Base-by-base conservation (phyloP, 2,888 invertebrate species). In the Euplexia lucipara region DNA sequence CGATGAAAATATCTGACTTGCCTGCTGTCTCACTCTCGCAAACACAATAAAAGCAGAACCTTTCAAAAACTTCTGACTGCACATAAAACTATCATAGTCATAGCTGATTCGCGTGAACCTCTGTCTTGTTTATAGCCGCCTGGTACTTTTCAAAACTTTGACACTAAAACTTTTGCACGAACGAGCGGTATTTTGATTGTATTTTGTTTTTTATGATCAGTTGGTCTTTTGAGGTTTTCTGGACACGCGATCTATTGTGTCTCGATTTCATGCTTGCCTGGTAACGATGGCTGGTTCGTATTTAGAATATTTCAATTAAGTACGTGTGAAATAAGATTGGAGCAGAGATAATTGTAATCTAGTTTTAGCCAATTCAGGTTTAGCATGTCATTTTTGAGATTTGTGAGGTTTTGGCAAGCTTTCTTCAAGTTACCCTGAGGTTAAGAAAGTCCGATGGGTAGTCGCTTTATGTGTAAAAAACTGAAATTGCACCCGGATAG, bases 81-180 rank as follows among this genome's bases (percentile, higher is more conserved):
- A 42, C 41, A 45, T 71, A 72, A 63, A 60, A 57, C 62, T 67
- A 57, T 52, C 22, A 37, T 1, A 54, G 49, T 52, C 16, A 42
- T 56, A 45, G 41, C 42, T 47, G 45, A 34, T 47, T 45, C 47
- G 22, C 59, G 48, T 62, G 56, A 58, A 64, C 37, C 60, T 60
- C 59, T 35, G 45, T 34, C 42, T 42, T 37, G 52, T 70, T 71
- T 70, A 69, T 71, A 47, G 32, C 48, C 12, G 59, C 54, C 61
- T 59, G 34, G 61, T 64, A 63, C 65, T 60, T 74, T 61, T 52
- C 44, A 37, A 78, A 78, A 79, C 68, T 81, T 72, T 63, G 39
- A 42, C 61, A 72, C 65, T 81, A 62, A 75, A 75, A 60, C 39
- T 58, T 69, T 57, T 62, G 57, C 75, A 72, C 78, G 71, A 75